Conservation (phyloP, 2,888 invertebrate species). For the Capitulum mitella region DNA sequence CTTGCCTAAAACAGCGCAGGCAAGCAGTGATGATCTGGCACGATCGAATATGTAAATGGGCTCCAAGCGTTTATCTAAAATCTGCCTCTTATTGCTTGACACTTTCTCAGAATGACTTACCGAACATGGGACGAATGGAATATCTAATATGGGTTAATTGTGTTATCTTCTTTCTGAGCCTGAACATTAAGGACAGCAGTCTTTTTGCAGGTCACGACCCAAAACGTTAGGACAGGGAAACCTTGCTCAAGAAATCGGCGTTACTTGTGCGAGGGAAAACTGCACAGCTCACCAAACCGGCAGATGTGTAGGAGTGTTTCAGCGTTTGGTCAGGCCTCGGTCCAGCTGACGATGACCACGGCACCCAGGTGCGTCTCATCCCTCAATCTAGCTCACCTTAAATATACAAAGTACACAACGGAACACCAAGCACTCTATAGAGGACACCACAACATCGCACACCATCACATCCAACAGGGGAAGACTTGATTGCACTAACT, state of each 20-base stretch:
- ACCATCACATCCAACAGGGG: background rate
- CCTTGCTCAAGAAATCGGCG: too few relatives aligned
- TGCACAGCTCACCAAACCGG: too few relatives aligned
- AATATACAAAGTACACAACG: conserved; percentile 16
- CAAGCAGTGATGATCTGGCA: background rate
- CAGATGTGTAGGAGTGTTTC: background rate
- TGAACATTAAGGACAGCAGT: too few relatives aligned
- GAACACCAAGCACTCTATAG: conserved; percentile 4
- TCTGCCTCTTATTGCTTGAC: too few relatives aligned
- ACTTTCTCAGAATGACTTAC: too few relatives aligned
- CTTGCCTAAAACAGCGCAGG: background rate
- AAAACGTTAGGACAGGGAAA: too few relatives aligned
- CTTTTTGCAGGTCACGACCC: too few relatives aligned
- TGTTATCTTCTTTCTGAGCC: too few relatives aligned
- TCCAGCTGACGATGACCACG: background rate
- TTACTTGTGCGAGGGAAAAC: too few relatives aligned
- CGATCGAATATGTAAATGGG: background rate
- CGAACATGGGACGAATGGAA: too few relatives aligned
- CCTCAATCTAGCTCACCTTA: background rate
- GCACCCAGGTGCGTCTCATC: background rate
- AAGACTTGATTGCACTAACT: conserved; percentile 11
- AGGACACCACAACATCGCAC: background rate
- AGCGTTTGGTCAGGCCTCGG: background rate
- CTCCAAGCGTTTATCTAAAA: too few relatives aligned
- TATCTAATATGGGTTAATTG: too few relatives aligned